Conservation (phyloP, 1,140 invertebrate genomes). For the Drosophila arawakana region DNA sequence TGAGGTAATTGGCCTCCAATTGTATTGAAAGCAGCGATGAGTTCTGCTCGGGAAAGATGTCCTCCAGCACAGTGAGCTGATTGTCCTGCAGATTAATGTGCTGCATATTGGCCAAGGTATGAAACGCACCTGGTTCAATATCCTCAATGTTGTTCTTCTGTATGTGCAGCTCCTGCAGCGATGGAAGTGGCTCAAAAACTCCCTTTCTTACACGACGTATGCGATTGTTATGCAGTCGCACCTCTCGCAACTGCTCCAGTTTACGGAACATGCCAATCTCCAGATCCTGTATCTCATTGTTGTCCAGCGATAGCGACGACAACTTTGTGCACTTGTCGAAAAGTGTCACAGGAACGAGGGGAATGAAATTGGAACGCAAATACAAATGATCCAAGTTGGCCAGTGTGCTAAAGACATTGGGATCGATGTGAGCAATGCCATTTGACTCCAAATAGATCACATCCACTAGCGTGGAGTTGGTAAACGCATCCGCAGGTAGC, state of each 20-base stretch:
- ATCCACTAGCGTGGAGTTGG: conserved; percentile 90
- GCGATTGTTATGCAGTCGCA: conserved; percentile 94
- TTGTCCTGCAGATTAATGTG: conserved; percentile 95
- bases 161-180: conserved; percentile 92
- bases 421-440: conserved; percentile 91
- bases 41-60: conserved; percentile 90
- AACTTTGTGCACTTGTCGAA: conserved; percentile 91
- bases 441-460: conserved; percentile 95
- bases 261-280: conserved; percentile 92
- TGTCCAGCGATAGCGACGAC: conserved; percentile 94
- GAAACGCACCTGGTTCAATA: conserved; percentile 93
- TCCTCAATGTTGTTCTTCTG: conserved; percentile 93
- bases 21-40: conserved; percentile 93
- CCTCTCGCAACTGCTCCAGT: conserved; percentile 90
- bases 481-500: conserved; percentile 92
- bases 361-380: conserved; percentile 94
- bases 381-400: conserved; percentile 92
- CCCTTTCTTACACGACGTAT: conserved; percentile 90
- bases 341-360: conserved; percentile 89
- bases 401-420: conserved; percentile 89
- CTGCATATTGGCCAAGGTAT: conserved; percentile 92
- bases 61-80: conserved; percentile 90
- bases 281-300: conserved; percentile 93
- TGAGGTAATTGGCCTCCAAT: conserved; percentile 92
- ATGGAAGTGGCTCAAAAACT: conserved; percentile 92